Percentiles rank a stretch among this genome's conserved stretches.
phyloP scores from a whole-genome alignment of 2,888 invertebrate genomes.

The Heliconius hortense region DNA sequence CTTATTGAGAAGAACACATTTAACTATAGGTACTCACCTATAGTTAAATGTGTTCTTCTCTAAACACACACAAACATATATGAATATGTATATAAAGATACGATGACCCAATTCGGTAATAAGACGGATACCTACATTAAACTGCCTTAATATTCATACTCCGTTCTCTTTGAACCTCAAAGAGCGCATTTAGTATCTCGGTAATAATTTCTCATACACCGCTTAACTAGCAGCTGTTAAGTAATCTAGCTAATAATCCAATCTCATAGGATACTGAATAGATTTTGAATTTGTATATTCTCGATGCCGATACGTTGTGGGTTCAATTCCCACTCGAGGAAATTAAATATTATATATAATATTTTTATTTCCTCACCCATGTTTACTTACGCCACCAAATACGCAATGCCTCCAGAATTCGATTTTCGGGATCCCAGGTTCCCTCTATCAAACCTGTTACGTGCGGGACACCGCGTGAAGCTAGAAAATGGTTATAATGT shows the following conservation, averaged over 20 bases:
- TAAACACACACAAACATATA: too few relatives aligned
- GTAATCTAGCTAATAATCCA: neutral
- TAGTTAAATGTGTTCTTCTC: neutral
- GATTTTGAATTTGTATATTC: neutral
- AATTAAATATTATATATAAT: too few relatives aligned
- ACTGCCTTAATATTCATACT: constrained; percentile 28
- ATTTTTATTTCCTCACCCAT: too few relatives aligned
- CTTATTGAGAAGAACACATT: too few relatives aligned
- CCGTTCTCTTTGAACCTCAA: constrained; percentile 27
- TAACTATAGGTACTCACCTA: too few relatives aligned
- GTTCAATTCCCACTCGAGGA: too few relatives aligned
- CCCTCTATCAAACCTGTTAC: too few relatives aligned
- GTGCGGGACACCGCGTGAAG: too few relatives aligned
- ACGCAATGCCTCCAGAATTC: too few relatives aligned
- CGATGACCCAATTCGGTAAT: constrained; percentile 23
- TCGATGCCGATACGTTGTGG: too few relatives aligned
- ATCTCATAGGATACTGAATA: neutral
- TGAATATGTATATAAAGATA: neutral
- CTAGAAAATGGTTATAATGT: neutral
- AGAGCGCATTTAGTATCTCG: constrained; percentile 26
- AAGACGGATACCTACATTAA: constrained; percentile 18
- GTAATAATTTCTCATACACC: constrained; percentile 23
- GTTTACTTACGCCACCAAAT: too few relatives aligned
- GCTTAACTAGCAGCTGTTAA: neutral
- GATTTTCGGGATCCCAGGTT: too few relatives aligned